Base-by-base conservation (phyloP, 1,140 invertebrate species). In the Calliopsis andreniformis region DNA sequence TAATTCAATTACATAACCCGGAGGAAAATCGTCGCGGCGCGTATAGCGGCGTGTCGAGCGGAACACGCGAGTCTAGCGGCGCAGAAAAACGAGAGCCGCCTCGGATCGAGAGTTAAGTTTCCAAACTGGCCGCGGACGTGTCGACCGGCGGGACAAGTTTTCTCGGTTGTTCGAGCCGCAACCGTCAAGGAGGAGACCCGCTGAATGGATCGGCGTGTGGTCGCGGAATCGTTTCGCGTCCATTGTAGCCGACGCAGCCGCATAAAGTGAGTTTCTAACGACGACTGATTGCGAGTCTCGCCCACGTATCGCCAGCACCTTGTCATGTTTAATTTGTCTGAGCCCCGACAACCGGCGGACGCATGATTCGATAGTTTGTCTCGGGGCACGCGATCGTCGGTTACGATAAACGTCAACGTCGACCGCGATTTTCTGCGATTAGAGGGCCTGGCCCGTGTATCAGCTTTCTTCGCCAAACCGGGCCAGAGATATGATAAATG, bases 241-340 rank as follows among this genome's bases (percentile, higher is more conserved):
- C 70, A 45, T 73, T 66, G 71, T 67, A 51, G 35, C 47, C 23
- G 43, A 25, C n/a, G n/a, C n/a, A 30, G 49, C n/a, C 42, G 28
- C 51, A 56, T 35, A 61, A 72, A 63, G 23, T 61, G 32, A 32
- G 62, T 35, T 66, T 66, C 71, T 56, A 56, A 64, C 62, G 35
- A 39, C 35, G 35, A 39, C 35, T 39, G 35, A 39, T 39, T 55
- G 28, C 28, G 39, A 23, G 64, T 66, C 42, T 62, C 62, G 71
- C 62, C 71, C 71, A 67, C 71, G 71, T 73, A 73, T 73, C 71
- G 49, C 71, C 39, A 35, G 16, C 71, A 56, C 71, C 51, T 73
- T 73, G 71, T 73, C 71, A 56, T 67, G 71, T 73, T 73, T 73
- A 66, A 66, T 73, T 66, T 56, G 62, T 73, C 62, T 28, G 28